These are phyloP conservation scores for Strigamia crassipes DNA, from an alignment of 2,888 invertebrate species.

Conservation along the genomic window DNA sequence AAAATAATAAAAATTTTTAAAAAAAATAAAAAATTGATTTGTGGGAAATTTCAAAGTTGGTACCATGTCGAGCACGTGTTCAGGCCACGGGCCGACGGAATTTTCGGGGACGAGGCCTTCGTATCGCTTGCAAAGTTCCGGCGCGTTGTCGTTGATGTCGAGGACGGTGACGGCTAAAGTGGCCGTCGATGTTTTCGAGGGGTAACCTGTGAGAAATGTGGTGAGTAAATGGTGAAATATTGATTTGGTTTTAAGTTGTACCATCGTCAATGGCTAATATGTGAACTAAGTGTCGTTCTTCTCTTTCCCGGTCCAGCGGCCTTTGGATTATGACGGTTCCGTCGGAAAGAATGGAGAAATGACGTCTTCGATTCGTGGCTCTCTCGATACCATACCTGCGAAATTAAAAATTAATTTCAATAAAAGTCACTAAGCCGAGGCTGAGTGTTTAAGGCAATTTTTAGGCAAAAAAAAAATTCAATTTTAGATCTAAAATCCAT, in stretches of 20 bases:
- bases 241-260: too few relatives aligned
- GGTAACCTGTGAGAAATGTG: constrained; percentile 53
- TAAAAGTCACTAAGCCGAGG: not conserved
- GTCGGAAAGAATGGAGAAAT: constrained; percentile 58
- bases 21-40: not conserved
- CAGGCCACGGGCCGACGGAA: constrained; percentile 52
- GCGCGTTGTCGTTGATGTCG: constrained; percentile 55
- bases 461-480: too few relatives aligned
- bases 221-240: too few relatives aligned
- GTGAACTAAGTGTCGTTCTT: constrained; percentile 56
- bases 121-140: constrained; percentile 52
- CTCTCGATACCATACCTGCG: constrained; percentile 56
- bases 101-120: constrained; percentile 58
- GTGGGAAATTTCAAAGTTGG: not conserved
- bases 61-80: constrained; percentile 34
- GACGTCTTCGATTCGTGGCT: constrained; percentile 57
- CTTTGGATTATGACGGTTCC: constrained; percentile 58
- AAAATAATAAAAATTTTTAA: not conserved
- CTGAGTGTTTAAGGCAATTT: too few relatives aligned
- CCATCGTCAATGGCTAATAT: constrained; percentile 59
- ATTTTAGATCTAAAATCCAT: too few relatives aligned
- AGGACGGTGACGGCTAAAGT: constrained; percentile 54
- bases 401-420: not conserved
- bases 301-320: constrained; percentile 57
- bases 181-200: constrained; percentile 53